Evolutionary conservation across 2,797 vertebrate genomes (phyloP), one percentile per base, ranked within the genome.

Genomic region (Echeneis naucrates): DNA sequence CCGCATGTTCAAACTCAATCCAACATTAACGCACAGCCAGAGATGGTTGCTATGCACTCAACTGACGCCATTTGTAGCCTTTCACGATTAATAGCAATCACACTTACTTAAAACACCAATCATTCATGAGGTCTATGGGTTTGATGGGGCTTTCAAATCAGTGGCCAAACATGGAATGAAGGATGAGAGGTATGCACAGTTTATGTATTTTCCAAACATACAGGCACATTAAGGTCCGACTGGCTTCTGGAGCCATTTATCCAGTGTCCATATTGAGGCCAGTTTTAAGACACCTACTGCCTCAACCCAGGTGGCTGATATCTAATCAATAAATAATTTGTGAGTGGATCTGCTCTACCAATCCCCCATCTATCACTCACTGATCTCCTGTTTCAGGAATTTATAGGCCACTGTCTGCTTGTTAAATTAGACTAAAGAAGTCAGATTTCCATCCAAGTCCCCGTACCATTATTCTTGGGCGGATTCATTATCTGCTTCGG

Each of bases 241-340:
- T 57, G 50, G 45, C 50, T 45, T 17, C n/a, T 40, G 19, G 27
- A 72, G 64, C 61, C 63, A 66, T 81, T 84, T 64, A 86, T 83
- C 75, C 72, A 54, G 24, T 76, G 75, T 75, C 79, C 72, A 65
- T 78, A 78, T 80, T 73, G 78, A 85, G 85, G 83, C 92, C 83
- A 89, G 79, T 74, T 87, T 84, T 84, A 85, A 86, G 69, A 79
- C 72, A 78, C 82, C 70, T 75, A 57, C 67, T 74, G 80, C 55
- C 67, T 90, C 80, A 75, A 42, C 64, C 72, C 48, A 38, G 62
- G 67, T 78, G 77, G 86, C 74, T 89, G 82, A 87, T 92, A 80
- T 72, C 61, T 87, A 91, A 93, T 94, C 92, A 84, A 94, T 94
- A 92, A 87, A 93, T 92, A 92, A 93, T 93, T 83, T 89, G 61